phyloP scores from a whole-genome alignment of 2,797 vertebrate genomes.

The Odontamblyopus rebecca region DNA sequence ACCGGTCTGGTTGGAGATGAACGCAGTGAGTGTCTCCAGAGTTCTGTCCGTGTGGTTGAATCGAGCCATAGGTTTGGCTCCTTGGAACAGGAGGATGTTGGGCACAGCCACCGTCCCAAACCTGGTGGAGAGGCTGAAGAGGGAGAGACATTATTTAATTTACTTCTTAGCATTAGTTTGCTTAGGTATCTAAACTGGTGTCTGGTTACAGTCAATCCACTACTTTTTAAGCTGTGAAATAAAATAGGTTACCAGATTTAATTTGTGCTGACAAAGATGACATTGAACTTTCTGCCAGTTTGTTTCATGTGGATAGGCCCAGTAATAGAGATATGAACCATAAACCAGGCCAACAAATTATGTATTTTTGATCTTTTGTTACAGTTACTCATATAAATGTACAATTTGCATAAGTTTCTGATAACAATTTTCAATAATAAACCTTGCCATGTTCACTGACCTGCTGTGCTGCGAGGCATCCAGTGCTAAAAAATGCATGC shows the following conservation, averaged over 20 bases:
- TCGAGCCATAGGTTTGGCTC: conserved; percentile 95
- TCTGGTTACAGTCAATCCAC: no score
- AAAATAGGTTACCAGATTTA: no score
- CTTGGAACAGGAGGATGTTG: conserved; percentile 97
- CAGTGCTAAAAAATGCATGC: conserved; percentile 90
- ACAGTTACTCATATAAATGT: no score
- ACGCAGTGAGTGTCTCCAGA: conserved; percentile 86
- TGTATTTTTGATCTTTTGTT: no score
- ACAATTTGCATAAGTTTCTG: no score
- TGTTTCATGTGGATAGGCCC: no score
- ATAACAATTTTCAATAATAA: not conserved
- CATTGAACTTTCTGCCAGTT: no score
- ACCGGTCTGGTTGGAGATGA: conserved; percentile 97
- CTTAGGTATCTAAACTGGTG: no score
- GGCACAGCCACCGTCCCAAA: conserved; percentile 98
- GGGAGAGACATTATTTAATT: not conserved
- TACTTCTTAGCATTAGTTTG: not conserved
- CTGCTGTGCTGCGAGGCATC: conserved; percentile 98
- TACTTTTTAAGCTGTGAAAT: no score
- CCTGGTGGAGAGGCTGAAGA: conserved; percentile 89
- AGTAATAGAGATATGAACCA: no score
- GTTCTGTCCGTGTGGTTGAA: conserved; percentile 97
- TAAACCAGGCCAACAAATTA: no score
- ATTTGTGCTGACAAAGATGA: no score
- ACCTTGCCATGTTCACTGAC: conserved; percentile 55